Evolutionary conservation across 2,113 vertebrate genomes (phyloP).

Genomic region (Phrynosoma blainvillii): DNA sequence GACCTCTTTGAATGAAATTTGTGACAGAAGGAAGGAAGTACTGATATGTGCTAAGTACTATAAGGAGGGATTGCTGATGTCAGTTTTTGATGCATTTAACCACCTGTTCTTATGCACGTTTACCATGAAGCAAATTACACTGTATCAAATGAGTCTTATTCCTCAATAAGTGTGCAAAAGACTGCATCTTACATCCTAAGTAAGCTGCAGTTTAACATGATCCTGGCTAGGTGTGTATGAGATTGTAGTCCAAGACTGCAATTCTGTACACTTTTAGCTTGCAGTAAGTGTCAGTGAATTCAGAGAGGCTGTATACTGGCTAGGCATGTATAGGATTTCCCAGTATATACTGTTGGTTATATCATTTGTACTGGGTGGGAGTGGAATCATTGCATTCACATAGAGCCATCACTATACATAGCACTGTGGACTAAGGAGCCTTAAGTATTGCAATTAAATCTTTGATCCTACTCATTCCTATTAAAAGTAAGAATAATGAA

Average conservation of each 20-base stretch:
- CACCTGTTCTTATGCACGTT: background rate
- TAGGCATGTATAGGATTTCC: background rate
- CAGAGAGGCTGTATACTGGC: background rate
- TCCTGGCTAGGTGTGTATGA: background rate
- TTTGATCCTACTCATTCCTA: background rate
- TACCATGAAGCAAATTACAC: background rate
- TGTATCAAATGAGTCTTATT: background rate
- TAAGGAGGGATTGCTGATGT: background rate
- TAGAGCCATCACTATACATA: background rate
- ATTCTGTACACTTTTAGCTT: background rate
- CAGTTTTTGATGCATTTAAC: background rate
- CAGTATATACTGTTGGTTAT: background rate
- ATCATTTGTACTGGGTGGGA: background rate
- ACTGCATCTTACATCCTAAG: no score
- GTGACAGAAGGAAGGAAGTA: background rate
- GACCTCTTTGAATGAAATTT: background rate
- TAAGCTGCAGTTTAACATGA: no score
- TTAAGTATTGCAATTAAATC: background rate
- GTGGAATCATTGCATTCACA: background rate
- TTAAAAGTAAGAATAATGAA: background rate
- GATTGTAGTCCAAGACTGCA: background rate
- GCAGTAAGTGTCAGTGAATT: background rate
- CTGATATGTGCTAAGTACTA: background rate
- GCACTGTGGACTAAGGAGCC: background rate
- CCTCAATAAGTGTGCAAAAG: no score